A percentile compares a stretch with the other conserved stretches of the same genome.
Evolutionary conservation across 2,888 invertebrate genomes (phyloP).

Genomic region (Diarsia rubi): DNA sequence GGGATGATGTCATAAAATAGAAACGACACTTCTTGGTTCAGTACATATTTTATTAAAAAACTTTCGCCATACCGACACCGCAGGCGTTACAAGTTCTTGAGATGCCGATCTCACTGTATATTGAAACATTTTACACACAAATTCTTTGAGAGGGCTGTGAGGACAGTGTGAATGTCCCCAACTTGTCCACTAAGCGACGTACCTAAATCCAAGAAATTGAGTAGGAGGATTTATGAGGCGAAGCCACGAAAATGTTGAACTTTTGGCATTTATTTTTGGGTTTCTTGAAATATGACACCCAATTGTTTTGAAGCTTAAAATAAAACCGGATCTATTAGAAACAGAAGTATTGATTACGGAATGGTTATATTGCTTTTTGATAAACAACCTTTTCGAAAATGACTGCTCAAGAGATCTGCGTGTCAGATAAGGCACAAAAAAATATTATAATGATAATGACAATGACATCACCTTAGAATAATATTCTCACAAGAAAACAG

Average conservation of each 20-base stretch:
- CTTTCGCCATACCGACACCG: conserved; percentile 70
- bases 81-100: conserved; percentile 66
- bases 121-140: conserved; percentile 81
- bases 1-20: conserved; percentile 77
- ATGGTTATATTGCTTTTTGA: conserved; percentile 14
- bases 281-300: conserved; percentile 40
- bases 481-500: not conserved
- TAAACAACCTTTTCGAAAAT: not conserved
- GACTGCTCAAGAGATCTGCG: not conserved
- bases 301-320: conserved; percentile 5
- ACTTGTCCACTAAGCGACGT: conserved; percentile 44
- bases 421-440: conserved; percentile 1
- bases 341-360: conserved; percentile 24
- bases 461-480: not conserved
- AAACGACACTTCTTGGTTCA: conserved; percentile 68
- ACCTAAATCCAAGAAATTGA: conserved; percentile 58
- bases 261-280: conserved; percentile 22
- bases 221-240: conserved; percentile 27
- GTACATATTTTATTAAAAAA: conserved; percentile 77
- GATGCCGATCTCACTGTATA: conserved; percentile 78
- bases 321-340: conserved; percentile 26
- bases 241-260: conserved; percentile 38
- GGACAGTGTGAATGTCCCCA: conserved; percentile 47
- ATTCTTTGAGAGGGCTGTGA: conserved; percentile 61
- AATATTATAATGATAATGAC: not conserved